These are phyloP conservation scores for Philereme vetulata DNA, from an alignment of 2,888 invertebrate species.

Conservation along the genomic window DNA sequence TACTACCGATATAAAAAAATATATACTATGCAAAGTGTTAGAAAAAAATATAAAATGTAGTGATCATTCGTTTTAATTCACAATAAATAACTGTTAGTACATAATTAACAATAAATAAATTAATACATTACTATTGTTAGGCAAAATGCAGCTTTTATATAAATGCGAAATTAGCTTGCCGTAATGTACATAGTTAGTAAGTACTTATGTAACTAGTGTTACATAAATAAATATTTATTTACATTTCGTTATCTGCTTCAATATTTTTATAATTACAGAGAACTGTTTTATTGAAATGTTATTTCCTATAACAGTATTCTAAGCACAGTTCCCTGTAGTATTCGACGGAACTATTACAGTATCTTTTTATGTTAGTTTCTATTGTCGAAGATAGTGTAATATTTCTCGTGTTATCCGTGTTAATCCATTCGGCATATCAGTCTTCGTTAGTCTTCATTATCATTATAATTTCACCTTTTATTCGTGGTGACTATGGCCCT, in stretches of 20 bases:
- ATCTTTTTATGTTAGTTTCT: conserved; percentile 14
- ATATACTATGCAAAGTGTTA: background rate
- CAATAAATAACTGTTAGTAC: conserved; percentile 72
- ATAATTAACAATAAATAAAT: conserved; percentile 61
- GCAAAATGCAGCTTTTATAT: conserved; percentile 60
- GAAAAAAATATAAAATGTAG: conserved; percentile 42
- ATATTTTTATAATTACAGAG: conserved; percentile 44
- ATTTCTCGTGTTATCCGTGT: conserved; percentile 37
- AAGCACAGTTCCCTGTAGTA: conserved; percentile 14
- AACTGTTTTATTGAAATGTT: conserved; percentile 18
- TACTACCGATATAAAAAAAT: too few relatives aligned
- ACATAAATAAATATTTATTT: conserved; percentile 72
- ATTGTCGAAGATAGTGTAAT: conserved; percentile 23
- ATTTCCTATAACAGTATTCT: background rate
- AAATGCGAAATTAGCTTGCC: conserved; percentile 74
- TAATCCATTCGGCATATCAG: conserved; percentile 27
- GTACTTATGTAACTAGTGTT: conserved; percentile 56
- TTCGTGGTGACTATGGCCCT: conserved; percentile 27
- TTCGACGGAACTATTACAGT: conserved; percentile 26
- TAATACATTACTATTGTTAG: conserved; percentile 51
- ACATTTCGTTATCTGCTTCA: conserved; percentile 52
- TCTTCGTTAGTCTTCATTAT: conserved; percentile 20
- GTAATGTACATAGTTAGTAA: conserved; percentile 70
- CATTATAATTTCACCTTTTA: conserved; percentile 16
- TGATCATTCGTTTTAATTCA: conserved; percentile 71